Conservation (phyloP, 2,113 vertebrate genomes). For the Gopherus evgoodei region DNA sequence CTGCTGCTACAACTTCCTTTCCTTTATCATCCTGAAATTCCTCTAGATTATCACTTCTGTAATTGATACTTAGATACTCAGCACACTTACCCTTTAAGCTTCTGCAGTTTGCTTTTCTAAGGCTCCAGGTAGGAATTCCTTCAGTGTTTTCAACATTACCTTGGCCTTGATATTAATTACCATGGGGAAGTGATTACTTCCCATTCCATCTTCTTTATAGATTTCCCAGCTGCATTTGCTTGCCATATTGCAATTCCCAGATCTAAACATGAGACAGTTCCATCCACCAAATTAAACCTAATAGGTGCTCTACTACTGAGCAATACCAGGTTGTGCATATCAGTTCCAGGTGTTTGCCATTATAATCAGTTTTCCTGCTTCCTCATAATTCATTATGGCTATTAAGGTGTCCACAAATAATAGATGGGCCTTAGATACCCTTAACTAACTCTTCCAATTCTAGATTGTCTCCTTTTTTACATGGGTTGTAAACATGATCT, state of each 20-base stretch:
- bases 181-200: not conserved
- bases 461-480: not conserved
- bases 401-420: not conserved
- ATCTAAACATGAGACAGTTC: not conserved
- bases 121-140: no score
- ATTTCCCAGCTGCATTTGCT: not conserved
- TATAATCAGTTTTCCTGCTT: not conserved
- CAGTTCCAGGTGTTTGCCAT: not conserved
- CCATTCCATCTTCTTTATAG: not conserved
- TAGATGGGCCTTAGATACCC: not conserved
- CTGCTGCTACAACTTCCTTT: not conserved
- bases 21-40: not conserved
- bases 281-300: not conserved
- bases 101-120: no score
- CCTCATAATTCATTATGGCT: not conserved
- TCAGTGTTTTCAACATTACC: not conserved
- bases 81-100: not conserved
- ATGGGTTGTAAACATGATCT: not conserved
- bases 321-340: not conserved
- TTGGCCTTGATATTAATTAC: not conserved
- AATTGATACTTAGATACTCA: not conserved
- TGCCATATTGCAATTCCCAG: not conserved
- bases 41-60: not conserved
- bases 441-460: not conserved
- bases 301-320: not conserved